phyloP scores from a whole-genome alignment of 2,888 invertebrate genomes.

The Synergus umbraculus region DNA sequence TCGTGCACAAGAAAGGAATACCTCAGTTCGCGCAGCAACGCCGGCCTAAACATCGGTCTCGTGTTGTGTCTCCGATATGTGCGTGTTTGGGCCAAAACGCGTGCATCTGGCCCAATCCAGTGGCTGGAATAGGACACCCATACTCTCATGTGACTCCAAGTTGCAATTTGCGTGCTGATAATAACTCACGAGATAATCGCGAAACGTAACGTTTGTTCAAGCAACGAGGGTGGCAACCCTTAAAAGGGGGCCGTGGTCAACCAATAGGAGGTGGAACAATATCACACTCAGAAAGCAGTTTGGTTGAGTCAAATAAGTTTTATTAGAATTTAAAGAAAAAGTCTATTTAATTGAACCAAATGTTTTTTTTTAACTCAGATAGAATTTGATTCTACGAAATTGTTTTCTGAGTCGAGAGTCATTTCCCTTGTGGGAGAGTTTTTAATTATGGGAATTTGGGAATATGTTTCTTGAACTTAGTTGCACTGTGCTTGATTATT shows the following conservation, averaged over 20 bases:
- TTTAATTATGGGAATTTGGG: background rate
- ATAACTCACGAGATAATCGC: background rate
- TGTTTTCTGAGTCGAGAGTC: background rate
- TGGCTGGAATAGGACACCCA: slow-evolving; percentile 13
- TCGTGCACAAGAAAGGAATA: slow-evolving; percentile 46
- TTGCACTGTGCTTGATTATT: background rate
- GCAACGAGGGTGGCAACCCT: background rate
- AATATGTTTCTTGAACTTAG: background rate
- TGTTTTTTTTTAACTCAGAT: too few species aligned
- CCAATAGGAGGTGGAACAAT: background rate
- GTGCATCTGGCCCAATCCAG: slow-evolving; percentile 10
- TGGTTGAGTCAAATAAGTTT: too few species aligned
- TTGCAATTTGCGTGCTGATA: background rate
- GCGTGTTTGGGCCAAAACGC: background rate
- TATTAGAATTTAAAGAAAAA: too few species aligned
- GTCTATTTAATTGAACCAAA: too few species aligned
- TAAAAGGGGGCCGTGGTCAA: background rate
- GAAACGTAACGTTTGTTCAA: background rate
- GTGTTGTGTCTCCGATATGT: background rate
- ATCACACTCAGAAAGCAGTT: too few species aligned
- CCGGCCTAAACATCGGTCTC: slow-evolving; percentile 8
- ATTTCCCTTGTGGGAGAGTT: background rate
- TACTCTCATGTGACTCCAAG: background rate
- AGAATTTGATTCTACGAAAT: too few species aligned
- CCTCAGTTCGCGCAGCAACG: slow-evolving; percentile 31